Base-by-base conservation (phyloP, 2,888 invertebrate species). In the Pachymerium ferrugineum region DNA sequence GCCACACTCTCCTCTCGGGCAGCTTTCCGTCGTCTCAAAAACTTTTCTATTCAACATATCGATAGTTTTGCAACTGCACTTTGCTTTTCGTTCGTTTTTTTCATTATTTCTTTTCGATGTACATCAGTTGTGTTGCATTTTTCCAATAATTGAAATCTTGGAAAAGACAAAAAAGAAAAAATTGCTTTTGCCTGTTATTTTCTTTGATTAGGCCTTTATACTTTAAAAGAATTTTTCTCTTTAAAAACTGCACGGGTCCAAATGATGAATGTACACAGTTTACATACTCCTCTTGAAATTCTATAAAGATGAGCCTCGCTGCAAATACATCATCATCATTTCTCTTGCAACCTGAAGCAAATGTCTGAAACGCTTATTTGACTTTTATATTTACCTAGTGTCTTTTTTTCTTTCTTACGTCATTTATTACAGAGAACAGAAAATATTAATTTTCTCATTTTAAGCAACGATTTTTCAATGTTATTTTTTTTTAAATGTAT, bases 51-150 rank as follows among this genome's bases (percentile, higher is more conserved):
- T 54, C 28, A 22, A 62, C 62, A 62, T 62, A 62, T 62, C 62
- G 62, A 62, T 62, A 62, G 22, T 62, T 62, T 62, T 62, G 62
- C 62, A 62, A 62, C 62, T 62, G 62, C 62, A 62, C 62, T 62
- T 62, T 62, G 62, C 28, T 14, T 25, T 62, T 62, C 28, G 8
- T 62, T 28, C 28, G 12, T 62, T 28, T 28, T 62, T 54, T 62
- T 54, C 12, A 4, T 54, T 54, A 25, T 12, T 62, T 28, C n/a
- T 10, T 62, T 62, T 25, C 12, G 25, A 62, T 28, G 62, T 62
- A 28, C 62, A 62, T 62, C n/a, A n/a, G n/a, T n/a, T n/a, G n/a
- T n/a, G n/a, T n/a, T n/a, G n/a, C n/a, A n/a, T n/a, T n/a, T 62
- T 62, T 62, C 62, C 62, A 62, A 62, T 62, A 62, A 62, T 62